phyloP scores from a whole-genome alignment of 2,113 vertebrate species.

The Anguilla japonica region DNA sequence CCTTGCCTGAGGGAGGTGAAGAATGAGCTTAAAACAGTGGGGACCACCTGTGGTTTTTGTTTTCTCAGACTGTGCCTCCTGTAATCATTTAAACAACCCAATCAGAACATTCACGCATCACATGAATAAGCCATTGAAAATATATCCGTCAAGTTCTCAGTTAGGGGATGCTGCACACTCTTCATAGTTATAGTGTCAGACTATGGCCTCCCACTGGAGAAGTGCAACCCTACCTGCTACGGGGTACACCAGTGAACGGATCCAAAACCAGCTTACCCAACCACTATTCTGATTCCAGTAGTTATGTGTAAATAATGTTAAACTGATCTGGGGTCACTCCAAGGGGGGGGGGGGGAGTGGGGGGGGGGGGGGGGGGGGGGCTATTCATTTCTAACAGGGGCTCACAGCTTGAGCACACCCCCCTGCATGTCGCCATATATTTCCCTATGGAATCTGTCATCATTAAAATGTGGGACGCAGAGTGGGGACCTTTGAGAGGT shows the following conservation, averaged over 20 bases:
- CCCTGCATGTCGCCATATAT: not conserved
- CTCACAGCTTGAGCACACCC: too few species aligned
- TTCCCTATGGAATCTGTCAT: constrained; percentile 42
- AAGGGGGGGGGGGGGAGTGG: too few species aligned
- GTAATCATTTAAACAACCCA: not conserved
- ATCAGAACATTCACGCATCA: not conserved
- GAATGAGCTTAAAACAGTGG: not conserved
- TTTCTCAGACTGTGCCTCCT: not conserved
- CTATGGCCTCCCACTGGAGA: not conserved
- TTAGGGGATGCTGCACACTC: not conserved
- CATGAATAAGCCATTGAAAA: not conserved
- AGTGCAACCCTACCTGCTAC: not conserved
- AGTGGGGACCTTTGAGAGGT: not conserved
- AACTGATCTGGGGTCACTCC: not conserved
- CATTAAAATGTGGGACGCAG: constrained; percentile 35
- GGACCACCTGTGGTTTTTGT: not conserved
- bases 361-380: too few species aligned
- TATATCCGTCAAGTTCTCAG: not conserved
- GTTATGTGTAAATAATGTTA: not conserved
- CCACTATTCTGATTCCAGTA: not conserved
- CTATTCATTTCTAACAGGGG: too few species aligned
- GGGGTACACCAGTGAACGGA: not conserved
- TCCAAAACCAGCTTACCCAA: not conserved
- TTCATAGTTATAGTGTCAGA: too few species aligned
- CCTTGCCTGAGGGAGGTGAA: not conserved